Base-by-base conservation (phyloP, 2,888 invertebrate genomes). In the Mactromeris polynyma region DNA sequence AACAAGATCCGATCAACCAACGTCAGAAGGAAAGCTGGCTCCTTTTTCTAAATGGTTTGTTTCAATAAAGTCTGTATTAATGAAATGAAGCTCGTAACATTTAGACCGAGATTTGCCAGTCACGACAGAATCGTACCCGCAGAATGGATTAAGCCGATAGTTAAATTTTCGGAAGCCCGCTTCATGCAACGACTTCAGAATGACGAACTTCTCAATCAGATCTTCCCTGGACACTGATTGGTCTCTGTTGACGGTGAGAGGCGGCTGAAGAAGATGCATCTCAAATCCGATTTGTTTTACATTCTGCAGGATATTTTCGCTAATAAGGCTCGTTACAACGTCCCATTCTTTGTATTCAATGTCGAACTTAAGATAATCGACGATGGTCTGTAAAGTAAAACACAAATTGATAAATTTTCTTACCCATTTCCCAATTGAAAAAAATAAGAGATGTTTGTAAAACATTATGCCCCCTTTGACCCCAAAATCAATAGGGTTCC, bases 301-400 rank as follows among this genome's bases (percentile, higher is more conserved):
- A 51, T 94, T 91, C 9, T 84, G 87, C 11, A 96, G 88, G 9
- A 94, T 89, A 11, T 91, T 91, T 17, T 95, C 95, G 9, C 88
- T 81, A 4, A 88, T 51, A 33, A 94, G 90, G 17, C 91, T 89
- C 51, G 91, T 84, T 26, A 96, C 86, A 0, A 95, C 95, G 4
- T 93, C 93, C 96, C 96, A 97, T 87, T 97, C 97, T 1, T 94
- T 94, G 54, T 95, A 96, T 85, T 97, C 96, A 19, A 97, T 94
- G 89, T 97, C 97, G 90, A 97, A 95, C 89, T 97, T 97, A 42
- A 97, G 89, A 81, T 96, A 96, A 91, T 97, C 96, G 42, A 97
- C 96, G 0, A 93, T 88, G 21, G 87, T 89, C 96, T 96, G 94
- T n/a, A 93, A 94, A 81, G 73, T 69, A 90, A 1, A 46, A 46